A percentile compares a stretch with the other conserved stretches of the same genome.
Evolutionary conservation across 2,113 vertebrate species (phyloP).

Genomic region (Notothenia coriiceps): DNA sequence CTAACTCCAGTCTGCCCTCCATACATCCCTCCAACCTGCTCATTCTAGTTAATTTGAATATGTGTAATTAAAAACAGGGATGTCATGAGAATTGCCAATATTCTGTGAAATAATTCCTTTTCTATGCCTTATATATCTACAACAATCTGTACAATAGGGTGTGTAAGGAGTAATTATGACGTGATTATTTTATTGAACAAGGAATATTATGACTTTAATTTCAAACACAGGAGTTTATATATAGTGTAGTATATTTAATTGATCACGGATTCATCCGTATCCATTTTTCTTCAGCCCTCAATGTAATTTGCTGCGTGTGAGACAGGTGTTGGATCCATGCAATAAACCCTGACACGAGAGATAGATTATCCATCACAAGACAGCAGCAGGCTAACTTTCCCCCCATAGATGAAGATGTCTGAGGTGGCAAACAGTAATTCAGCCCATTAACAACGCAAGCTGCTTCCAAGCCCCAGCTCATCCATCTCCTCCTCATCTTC

Average conservation of each 20-base stretch:
- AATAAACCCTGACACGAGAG: constrained; percentile 26
- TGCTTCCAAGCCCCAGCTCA: constrained; percentile 43
- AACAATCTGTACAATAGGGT: background rate
- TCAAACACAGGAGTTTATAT: background rate
- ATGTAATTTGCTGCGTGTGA: constrained; percentile 20
- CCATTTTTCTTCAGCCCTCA: background rate
- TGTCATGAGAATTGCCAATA: background rate
- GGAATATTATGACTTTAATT: background rate
- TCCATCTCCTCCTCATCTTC: constrained; percentile 44
- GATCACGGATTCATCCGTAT: background rate
- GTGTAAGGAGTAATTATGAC: background rate
- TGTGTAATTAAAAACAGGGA: constrained; percentile 7
- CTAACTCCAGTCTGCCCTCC: constrained; percentile 6
- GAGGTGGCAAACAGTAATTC: constrained; percentile 47
- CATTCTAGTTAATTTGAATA: background rate
- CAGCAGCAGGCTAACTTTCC: constrained; percentile 20
- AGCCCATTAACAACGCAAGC: constrained; percentile 68
- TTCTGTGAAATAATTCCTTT: background rate
- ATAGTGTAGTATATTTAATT: background rate
- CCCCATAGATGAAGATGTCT: constrained; percentile 48
- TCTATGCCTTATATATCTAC: background rate
- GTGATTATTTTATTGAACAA: background rate
- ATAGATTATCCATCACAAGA: constrained; percentile 33
- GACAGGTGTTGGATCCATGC: constrained; percentile 40
- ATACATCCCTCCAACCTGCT: constrained; percentile 27